Conservation (phyloP, 2,888 invertebrate species). For the Zelleria hepariella region DNA sequence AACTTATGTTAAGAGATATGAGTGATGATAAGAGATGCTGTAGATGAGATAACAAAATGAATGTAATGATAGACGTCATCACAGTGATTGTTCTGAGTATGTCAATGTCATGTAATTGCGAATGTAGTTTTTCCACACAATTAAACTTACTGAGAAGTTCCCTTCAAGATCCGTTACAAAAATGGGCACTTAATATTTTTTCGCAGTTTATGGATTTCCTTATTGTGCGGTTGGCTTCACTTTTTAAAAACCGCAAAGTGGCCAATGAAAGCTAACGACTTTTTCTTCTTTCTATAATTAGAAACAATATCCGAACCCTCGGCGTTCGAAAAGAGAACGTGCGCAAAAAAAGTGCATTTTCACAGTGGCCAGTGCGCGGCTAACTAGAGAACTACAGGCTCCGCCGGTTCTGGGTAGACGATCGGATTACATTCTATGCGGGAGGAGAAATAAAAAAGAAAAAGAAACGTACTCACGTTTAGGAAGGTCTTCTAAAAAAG, state of each 20-base stretch:
- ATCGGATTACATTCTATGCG: background rate
- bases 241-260: background rate
- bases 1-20: background rate
- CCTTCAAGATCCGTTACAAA: background rate
- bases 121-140: background rate
- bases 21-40: background rate
- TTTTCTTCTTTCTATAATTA: background rate
- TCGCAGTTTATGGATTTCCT: background rate
- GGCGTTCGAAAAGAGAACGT: background rate
- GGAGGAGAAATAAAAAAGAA: slow-evolving; percentile 9
- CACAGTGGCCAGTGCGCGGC: slow-evolving; percentile 1
- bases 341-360: slow-evolving; percentile 1
- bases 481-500: slow-evolving; percentile 9
- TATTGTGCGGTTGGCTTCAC: background rate
- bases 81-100: background rate
- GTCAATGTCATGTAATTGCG: background rate
- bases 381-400: background rate
- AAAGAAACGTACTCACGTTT: slow-evolving; percentile 37
- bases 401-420: background rate
- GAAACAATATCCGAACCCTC: background rate
- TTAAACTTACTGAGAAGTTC: background rate
- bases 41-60: background rate
- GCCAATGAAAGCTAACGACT: background rate
- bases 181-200: background rate
- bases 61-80: background rate